phyloP scores from a whole-genome alignment of 2,113 vertebrate genomes.

The Rhinoderma darwinii region DNA sequence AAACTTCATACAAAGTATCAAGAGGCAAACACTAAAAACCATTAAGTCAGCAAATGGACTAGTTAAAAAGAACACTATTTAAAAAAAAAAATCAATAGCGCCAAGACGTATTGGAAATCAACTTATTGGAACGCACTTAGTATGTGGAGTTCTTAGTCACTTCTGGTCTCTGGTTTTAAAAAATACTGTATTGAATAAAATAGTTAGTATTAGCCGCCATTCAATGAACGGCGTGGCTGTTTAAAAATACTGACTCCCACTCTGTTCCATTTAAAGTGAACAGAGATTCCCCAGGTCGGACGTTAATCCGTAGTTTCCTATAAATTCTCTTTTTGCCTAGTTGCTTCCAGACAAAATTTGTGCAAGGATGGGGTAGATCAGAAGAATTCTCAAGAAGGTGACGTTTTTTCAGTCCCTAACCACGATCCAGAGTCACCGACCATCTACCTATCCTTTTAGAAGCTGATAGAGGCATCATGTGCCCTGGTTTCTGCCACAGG shows the following conservation, averaged over 20 bases:
- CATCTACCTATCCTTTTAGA: no score
- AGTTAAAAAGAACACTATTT: background rate
- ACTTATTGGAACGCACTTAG: slow-evolving; percentile 20
- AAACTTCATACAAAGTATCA: background rate
- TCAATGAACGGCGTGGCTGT: background rate
- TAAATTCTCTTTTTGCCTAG: background rate
- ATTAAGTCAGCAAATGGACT: background rate
- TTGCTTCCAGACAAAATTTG: background rate
- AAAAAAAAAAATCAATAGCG: fast-evolving
- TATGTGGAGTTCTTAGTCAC: background rate
- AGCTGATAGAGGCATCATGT: no score
- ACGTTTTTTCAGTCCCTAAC: background rate
- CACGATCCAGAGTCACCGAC: no score
- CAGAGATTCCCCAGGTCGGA: background rate
- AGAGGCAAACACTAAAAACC: background rate
- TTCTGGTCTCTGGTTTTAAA: background rate
- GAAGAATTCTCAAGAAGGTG: background rate
- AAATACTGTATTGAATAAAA: background rate
- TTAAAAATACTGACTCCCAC: background rate
- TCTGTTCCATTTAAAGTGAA: background rate
- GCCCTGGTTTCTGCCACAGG: no score
- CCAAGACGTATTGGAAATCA: background rate
- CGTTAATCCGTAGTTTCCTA: background rate
- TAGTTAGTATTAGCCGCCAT: background rate
- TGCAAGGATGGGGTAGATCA: background rate